Evolutionary conservation across 1,140 invertebrate species (phyloP).

Genomic region (Platyscapa corneri): DNA sequence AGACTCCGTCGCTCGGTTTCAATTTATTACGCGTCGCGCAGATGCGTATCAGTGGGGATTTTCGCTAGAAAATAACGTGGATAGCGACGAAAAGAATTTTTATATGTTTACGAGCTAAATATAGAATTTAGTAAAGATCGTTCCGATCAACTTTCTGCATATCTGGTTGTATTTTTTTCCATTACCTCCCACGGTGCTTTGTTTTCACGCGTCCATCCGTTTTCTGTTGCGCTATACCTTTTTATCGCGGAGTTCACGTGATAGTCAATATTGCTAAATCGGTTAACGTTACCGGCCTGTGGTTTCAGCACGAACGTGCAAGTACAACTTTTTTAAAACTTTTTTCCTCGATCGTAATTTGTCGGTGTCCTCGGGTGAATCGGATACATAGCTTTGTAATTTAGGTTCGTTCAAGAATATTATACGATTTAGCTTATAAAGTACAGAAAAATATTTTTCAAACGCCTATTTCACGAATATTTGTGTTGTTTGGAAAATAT

Average conservation of each 20-base stretch:
- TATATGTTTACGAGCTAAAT: too few relatives aligned
- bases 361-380: neutral
- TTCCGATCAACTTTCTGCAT: neutral
- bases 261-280: conserved; percentile 24
- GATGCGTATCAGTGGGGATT: too few relatives aligned
- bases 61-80: too few relatives aligned
- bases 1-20: neutral
- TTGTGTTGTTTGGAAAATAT: neutral
- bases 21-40: neutral
- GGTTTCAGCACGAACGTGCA: neutral
- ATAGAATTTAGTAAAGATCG: neutral
- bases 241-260: neutral
- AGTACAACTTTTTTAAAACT: neutral
- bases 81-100: too few relatives aligned
- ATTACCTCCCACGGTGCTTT: neutral
- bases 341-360: neutral
- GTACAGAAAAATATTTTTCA: neutral
- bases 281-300: neutral
- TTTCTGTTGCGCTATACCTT: neutral
- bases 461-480: neutral
- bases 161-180: neutral
- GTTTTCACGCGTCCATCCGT: neutral
- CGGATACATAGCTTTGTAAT: neutral
- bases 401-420: neutral
- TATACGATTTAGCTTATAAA: neutral